Conservation (phyloP, 2,888 invertebrate genomes). For the Orthosia incerta region DNA sequence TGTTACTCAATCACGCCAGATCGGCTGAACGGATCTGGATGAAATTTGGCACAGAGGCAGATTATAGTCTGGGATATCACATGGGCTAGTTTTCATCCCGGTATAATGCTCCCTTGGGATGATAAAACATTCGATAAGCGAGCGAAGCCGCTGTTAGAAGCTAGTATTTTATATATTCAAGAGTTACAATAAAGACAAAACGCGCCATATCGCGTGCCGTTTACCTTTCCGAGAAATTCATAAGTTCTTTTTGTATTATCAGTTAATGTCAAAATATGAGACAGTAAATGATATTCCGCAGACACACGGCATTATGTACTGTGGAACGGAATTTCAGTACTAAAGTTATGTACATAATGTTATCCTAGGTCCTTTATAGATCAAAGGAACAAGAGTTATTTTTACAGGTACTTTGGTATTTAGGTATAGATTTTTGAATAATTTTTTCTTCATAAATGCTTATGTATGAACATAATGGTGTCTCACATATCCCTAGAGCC, state of each 20-base stretch:
- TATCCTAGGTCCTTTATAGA: constrained; percentile 21
- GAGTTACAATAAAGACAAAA: constrained; percentile 27
- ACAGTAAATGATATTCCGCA: constrained; percentile 51
- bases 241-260: constrained; percentile 57
- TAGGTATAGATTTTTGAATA: not conserved
- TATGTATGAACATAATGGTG: too few species aligned
- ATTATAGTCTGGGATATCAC: too few species aligned
- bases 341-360: constrained; percentile 33
- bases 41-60: too few species aligned
- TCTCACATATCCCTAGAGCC: too few species aligned
- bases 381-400: constrained; percentile 27
- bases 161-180: constrained; percentile 3
- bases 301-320: constrained; percentile 47
- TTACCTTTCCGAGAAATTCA: constrained; percentile 44
- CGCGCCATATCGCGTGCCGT: constrained; percentile 47
- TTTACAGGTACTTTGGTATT: not conserved
- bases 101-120: too few species aligned
- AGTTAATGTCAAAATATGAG: constrained; percentile 58
- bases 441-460: not conserved
- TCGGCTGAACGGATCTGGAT: too few species aligned
- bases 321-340: constrained; percentile 32
- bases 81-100: too few species aligned
- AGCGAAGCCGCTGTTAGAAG: too few species aligned
- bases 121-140: too few species aligned
- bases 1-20: too few species aligned